These are phyloP conservation scores for Spodoptera picta DNA, from an alignment of 2,888 invertebrate genomes.

Conservation along the genomic window DNA sequence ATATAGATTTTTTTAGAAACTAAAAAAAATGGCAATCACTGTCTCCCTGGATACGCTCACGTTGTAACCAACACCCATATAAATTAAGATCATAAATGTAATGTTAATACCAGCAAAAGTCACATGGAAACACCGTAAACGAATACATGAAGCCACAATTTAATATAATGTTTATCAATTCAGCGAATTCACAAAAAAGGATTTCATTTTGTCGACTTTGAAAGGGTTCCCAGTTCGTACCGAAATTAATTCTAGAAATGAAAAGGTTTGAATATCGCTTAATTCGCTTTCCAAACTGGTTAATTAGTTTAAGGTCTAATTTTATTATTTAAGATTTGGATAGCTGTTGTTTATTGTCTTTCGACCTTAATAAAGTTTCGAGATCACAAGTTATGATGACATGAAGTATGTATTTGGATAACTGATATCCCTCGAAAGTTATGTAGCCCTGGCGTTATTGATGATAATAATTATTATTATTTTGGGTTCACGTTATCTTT, in stretches of 20 bases:
- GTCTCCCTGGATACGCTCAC: too few species aligned
- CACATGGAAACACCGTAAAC: constrained; percentile 4
- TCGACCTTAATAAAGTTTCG: constrained; percentile 12
- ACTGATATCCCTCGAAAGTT: not conserved
- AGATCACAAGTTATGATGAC: not conserved
- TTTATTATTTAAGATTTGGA: constrained; percentile 17
- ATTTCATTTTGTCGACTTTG: constrained; percentile 17
- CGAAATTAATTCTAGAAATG: constrained; percentile 36
- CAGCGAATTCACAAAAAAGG: constrained; percentile 20
- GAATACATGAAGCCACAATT: constrained; percentile 25
- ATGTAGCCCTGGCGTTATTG: too few species aligned
- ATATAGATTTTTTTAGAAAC: too few species aligned
- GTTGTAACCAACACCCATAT: too few species aligned
- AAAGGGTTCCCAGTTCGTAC: constrained; percentile 31
- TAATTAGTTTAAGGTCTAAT: constrained; percentile 38
- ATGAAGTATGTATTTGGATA: not conserved
- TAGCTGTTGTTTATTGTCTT: constrained; percentile 22
- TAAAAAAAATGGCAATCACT: too few species aligned
- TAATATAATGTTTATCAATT: constrained; percentile 37
- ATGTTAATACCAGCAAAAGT: not conserved
- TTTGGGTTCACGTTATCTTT: too few species aligned
- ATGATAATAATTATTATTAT: too few species aligned
- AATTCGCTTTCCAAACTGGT: constrained; percentile 28
- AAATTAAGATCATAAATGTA: not conserved
- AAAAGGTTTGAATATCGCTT: constrained; percentile 36